Evolutionary conservation across 2,113 vertebrate genomes (phyloP).

Genomic region (Elachura formosa): DNA sequence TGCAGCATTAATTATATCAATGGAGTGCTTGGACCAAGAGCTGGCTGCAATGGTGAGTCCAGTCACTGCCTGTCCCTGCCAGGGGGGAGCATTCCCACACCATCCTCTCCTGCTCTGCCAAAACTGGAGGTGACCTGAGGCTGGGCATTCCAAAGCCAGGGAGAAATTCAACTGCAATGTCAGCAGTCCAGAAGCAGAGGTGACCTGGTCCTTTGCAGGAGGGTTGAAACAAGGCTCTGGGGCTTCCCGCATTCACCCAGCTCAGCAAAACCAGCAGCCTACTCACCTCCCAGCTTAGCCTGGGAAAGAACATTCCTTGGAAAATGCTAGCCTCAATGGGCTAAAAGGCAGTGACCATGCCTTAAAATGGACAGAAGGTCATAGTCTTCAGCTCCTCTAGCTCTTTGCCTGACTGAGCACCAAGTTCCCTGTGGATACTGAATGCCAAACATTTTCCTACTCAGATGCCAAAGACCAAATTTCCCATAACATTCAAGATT

Average conservation of each 20-base stretch:
- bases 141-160: background rate
- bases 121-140: background rate
- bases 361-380: background rate
- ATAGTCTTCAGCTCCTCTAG: background rate
- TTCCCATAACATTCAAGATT: background rate
- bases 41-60: background rate
- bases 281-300: background rate
- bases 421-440: background rate
- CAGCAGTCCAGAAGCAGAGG: background rate
- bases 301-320: background rate
- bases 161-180: background rate
- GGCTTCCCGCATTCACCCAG: background rate
- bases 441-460: background rate
- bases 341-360: background rate
- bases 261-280: background rate
- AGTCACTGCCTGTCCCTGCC: background rate
- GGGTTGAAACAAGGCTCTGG: background rate
- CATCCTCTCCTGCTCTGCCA: background rate
- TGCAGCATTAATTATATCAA: background rate
- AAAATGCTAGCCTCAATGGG: background rate
- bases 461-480: background rate
- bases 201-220: background rate
- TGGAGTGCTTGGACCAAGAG: background rate
- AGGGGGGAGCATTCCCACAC: background rate
- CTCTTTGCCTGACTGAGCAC: background rate